Conservation (phyloP, 2,113 vertebrate genomes). For the Lycaon pictus region DNA sequence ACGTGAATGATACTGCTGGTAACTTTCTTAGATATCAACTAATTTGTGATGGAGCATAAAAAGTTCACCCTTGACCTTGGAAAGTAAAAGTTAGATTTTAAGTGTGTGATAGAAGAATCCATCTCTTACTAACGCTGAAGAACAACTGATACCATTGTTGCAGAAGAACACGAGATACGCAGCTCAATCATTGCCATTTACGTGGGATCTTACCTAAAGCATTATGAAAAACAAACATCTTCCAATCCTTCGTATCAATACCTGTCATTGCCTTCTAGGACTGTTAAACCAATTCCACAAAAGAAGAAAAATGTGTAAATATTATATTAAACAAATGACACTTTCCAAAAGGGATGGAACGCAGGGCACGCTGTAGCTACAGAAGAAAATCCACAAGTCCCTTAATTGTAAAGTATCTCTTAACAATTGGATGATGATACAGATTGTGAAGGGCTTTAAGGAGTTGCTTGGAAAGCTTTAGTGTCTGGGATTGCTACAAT, state of each 20-base stretch:
- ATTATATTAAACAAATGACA: background rate
- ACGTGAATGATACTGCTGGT: background rate
- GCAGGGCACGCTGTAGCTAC: background rate
- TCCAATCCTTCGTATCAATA: background rate
- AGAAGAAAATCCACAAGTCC: background rate
- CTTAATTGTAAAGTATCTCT: background rate
- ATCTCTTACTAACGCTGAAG: background rate
- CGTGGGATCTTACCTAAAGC: background rate
- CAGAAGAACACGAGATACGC: background rate
- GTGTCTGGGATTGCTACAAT: background rate
- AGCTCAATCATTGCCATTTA: background rate
- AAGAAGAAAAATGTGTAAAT: background rate
- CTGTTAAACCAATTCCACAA: background rate
- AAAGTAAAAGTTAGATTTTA: slow-evolving; percentile 34
- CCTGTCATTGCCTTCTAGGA: background rate
- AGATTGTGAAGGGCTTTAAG: background rate
- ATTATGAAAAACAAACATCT: background rate
- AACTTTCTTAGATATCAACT: slow-evolving; percentile 53
- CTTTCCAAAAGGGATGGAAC: background rate
- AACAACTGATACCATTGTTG: background rate
- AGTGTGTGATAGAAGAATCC: background rate
- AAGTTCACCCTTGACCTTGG: slow-evolving; percentile 32
- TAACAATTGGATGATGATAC: background rate
- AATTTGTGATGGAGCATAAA: slow-evolving; percentile 4
- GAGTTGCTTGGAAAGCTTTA: background rate